phyloP scores from a whole-genome alignment of 1,140 invertebrate genomes.

The Diorhabda sublineata region DNA sequence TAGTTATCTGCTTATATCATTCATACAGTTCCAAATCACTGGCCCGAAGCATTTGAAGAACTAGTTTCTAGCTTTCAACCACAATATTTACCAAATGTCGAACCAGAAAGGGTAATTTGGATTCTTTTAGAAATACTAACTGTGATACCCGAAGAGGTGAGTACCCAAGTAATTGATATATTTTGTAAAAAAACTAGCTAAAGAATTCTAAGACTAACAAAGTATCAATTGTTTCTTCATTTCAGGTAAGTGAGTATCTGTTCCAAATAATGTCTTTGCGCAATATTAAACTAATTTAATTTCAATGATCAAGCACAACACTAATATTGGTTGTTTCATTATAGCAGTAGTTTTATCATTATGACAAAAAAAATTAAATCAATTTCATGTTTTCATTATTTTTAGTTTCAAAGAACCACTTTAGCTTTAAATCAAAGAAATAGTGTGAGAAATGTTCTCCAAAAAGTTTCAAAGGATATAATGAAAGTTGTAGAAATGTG shows the following conservation, averaged over 20 bases:
- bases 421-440: slow-evolving; percentile 48
- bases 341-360: too few species aligned
- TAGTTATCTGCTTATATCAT: slow-evolving; percentile 66
- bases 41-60: slow-evolving; percentile 62
- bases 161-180: slow-evolving; percentile 16
- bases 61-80: slow-evolving; percentile 61
- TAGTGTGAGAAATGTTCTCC: slow-evolving; percentile 48
- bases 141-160: slow-evolving; percentile 77
- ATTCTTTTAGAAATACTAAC: slow-evolving; percentile 71
- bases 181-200: slow-evolving; percentile 4
- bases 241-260: too few species aligned
- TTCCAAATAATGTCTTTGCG: too few species aligned
- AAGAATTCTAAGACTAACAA: not conserved
- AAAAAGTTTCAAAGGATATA: slow-evolving; percentile 47
- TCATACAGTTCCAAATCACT: slow-evolving; percentile 57
- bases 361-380: too few species aligned
- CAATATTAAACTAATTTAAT: too few species aligned
- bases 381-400: slow-evolving; percentile 8
- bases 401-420: slow-evolving; percentile 54
- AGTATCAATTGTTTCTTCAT: too few species aligned
- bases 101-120: slow-evolving; percentile 52
- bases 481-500: slow-evolving; percentile 46
- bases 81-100: slow-evolving; percentile 55
- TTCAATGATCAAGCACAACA: too few species aligned
- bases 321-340: too few species aligned